Evolutionary conservation across 2,113 vertebrate species (phyloP).

Genomic region (Pelodiscus sinensis): DNA sequence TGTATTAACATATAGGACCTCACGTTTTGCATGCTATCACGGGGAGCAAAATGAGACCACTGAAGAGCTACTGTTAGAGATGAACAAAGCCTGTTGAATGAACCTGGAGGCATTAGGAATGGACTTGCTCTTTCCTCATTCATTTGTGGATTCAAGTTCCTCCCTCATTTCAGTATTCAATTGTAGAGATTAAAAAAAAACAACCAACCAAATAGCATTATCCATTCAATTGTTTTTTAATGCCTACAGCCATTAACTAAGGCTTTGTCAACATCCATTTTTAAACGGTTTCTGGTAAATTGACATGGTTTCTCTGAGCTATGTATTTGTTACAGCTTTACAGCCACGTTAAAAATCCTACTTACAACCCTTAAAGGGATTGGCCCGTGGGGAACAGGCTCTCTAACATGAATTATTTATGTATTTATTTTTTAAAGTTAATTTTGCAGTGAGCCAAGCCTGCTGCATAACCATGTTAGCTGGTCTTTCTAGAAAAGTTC

Average conservation of each 20-base stretch:
- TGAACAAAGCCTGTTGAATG: neutral
- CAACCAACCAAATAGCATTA: neutral
- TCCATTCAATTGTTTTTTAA: neutral
- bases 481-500: neutral
- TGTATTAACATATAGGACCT: neutral
- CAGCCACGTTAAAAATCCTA: neutral
- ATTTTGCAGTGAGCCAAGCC: neutral
- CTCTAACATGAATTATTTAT: neutral
- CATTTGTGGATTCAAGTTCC: neutral
- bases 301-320: neutral
- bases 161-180: neutral
- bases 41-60: accelerated
- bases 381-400: neutral
- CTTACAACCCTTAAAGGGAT: neutral
- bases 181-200: neutral
- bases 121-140: neutral
- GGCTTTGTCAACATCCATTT: neutral
- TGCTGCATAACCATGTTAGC: accelerated
- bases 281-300: neutral
- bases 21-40: neutral
- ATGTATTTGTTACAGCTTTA: neutral
- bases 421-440: neutral
- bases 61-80: neutral
- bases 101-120: neutral
- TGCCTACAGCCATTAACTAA: neutral